phyloP scores from a whole-genome alignment of 2,888 invertebrate genomes.

The Lymantria dispar region DNA sequence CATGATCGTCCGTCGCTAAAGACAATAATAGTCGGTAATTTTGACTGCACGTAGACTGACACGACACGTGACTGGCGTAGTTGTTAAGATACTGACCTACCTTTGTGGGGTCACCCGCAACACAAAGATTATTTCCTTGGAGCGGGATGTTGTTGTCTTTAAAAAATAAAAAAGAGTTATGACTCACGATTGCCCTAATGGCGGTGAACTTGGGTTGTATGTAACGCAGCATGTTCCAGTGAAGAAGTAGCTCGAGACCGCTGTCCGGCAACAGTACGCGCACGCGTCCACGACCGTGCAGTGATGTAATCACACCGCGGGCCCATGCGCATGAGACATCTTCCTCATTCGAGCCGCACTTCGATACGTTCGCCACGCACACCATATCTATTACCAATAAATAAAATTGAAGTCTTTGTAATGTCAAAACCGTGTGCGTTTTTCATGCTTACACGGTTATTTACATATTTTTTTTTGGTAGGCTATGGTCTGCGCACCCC shows the following conservation, averaged over 20 bases:
- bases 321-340: constrained; percentile 78
- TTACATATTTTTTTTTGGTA: too few species aligned
- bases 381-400: constrained; percentile 55
- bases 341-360: constrained; percentile 41
- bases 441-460: too few species aligned
- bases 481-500: too few species aligned
- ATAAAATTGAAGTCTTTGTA: too few species aligned
- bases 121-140: too few species aligned
- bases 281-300: constrained; percentile 68
- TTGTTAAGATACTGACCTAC: too few species aligned
- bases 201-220: constrained; percentile 71
- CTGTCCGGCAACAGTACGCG: constrained; percentile 84
- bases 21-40: too few species aligned
- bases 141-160: neutral
- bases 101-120: too few species aligned
- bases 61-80: too few species aligned
- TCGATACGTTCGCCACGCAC: constrained; percentile 52
- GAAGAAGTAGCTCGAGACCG: constrained; percentile 76
- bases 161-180: neutral
- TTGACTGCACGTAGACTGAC: too few species aligned
- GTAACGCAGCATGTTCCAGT: constrained; percentile 74
- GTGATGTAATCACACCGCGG: constrained; percentile 79
- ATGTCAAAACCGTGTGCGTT: too few species aligned
- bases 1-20: too few species aligned
- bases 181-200: constrained; percentile 72